Conservation (phyloP, 2,888 invertebrate species). For the Bombylius major region DNA sequence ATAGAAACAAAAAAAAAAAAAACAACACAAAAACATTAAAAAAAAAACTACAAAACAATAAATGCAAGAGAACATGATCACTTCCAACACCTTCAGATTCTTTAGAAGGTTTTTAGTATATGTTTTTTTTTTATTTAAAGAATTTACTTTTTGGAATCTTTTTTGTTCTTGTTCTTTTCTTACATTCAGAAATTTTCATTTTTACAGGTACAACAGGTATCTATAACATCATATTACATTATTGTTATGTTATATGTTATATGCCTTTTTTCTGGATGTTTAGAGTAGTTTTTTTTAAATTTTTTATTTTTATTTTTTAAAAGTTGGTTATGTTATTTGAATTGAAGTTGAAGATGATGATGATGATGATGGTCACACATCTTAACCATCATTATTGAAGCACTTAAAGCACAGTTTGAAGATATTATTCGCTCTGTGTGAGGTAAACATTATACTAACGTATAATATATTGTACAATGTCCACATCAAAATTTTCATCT, state of each 20-base stretch:
- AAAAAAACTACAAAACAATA: neutral
- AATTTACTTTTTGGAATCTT: no score
- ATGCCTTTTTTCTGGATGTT: neutral
- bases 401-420: neutral
- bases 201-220: no score
- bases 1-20: neutral
- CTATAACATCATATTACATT: no score
- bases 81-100: neutral
- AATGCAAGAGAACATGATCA: neutral
- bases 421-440: neutral
- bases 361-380: neutral
- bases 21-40: neutral
- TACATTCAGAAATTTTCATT: no score
- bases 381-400: neutral
- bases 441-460: neutral
- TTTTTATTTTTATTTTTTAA: neutral
- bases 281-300: neutral
- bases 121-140: no score
- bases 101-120: no score
- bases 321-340: no score
- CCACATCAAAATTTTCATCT: no score
- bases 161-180: no score
- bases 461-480: no score
- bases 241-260: neutral
- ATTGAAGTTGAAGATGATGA: neutral